Conservation (phyloP, 2,113 vertebrate species). For the Rhinoptilus africanus region DNA sequence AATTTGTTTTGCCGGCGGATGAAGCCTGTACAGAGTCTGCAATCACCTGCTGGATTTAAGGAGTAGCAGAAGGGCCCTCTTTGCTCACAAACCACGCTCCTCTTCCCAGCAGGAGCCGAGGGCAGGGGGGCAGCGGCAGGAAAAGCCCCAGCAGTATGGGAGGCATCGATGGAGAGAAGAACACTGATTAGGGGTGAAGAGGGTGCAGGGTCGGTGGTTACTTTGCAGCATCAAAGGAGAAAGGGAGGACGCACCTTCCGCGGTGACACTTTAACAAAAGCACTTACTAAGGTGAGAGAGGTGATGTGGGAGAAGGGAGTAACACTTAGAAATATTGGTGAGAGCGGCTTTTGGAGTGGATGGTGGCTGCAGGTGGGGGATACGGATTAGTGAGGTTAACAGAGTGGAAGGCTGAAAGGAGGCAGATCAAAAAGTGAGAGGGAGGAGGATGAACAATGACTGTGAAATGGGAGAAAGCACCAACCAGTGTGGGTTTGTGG, state of each 20-base stretch:
- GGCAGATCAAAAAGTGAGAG: background rate
- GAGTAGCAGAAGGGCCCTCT: background rate
- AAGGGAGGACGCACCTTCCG: background rate
- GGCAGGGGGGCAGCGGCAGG: background rate
- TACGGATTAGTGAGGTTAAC: background rate
- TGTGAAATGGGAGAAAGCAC: background rate
- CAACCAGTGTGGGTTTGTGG: background rate
- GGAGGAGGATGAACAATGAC: background rate
- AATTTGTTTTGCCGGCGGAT: background rate
- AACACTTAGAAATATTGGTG: background rate
- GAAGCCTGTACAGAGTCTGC: background rate
- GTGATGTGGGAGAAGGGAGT: background rate
- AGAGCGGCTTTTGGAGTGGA: background rate
- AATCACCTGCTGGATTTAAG: background rate
- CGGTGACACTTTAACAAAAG: background rate
- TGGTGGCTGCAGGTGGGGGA: background rate
- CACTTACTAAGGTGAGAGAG: background rate
- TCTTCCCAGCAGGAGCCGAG: background rate
- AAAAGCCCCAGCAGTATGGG: background rate
- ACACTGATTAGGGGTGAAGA: background rate
- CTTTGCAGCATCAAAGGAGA: background rate
- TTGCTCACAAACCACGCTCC: background rate
- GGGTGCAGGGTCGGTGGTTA: background rate
- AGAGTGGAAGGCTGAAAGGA: background rate
- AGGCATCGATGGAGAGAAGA: background rate